Evolutionary conservation across 2,888 invertebrate genomes (phyloP).

Genomic region (Protodeltote pygarga): DNA sequence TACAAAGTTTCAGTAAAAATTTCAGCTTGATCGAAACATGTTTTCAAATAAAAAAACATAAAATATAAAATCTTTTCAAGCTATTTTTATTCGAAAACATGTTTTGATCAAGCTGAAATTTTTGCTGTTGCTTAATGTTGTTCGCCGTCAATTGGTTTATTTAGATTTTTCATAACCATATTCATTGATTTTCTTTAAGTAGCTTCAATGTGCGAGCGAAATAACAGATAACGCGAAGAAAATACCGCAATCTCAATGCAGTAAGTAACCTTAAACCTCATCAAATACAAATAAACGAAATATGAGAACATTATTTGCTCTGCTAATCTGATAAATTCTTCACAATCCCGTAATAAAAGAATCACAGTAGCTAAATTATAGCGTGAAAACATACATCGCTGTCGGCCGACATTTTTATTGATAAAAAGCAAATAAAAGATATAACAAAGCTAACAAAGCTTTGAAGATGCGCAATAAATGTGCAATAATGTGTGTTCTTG

Average conservation of each 20-base stretch:
- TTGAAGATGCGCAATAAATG: slow-evolving; percentile 85
- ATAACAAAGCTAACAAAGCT: slow-evolving; percentile 79
- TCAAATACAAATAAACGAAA: slow-evolving; percentile 27
- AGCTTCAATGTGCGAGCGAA: too few relatives aligned
- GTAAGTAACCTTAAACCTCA: slow-evolving; percentile 14
- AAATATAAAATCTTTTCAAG: slow-evolving; percentile 5
- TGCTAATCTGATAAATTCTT: slow-evolving; percentile 34
- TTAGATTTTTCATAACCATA: too few relatives aligned
- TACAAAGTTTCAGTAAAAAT: too few relatives aligned
- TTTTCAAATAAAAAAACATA: too few relatives aligned
- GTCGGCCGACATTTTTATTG: slow-evolving; percentile 68
- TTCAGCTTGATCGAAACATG: too few relatives aligned
- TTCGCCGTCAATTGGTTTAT: too few relatives aligned
- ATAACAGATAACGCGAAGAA: too few relatives aligned
- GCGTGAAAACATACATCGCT: slow-evolving; percentile 84
- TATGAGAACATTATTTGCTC: slow-evolving; percentile 50
- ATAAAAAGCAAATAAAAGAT: slow-evolving; percentile 78
- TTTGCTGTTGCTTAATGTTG: too few relatives aligned
- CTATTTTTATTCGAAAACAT: not conserved
- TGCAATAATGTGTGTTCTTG: slow-evolving; percentile 77
- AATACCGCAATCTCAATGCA: too few relatives aligned
- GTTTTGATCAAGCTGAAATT: too few relatives aligned
- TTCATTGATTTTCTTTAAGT: too few relatives aligned
- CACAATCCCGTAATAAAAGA: slow-evolving; percentile 64
- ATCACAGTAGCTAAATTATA: slow-evolving; percentile 70